A percentile compares a stretch with the other conserved stretches of the same genome.
Conservation (phyloP, 2,113 vertebrate species). For the Equus quagga region DNA sequence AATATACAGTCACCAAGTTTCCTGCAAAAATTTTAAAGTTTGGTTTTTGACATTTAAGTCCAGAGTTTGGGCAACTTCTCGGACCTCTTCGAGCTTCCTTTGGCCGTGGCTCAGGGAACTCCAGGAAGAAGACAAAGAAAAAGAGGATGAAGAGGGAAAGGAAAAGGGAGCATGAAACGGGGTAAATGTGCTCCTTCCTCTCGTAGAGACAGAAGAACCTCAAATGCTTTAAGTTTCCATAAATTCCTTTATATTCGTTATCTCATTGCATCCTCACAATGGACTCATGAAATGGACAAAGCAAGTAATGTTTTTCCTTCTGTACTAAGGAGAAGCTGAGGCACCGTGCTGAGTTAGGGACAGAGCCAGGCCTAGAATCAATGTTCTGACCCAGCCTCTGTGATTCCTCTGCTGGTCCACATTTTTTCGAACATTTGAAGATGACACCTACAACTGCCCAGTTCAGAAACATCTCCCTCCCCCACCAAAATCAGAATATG, state of each 20-base stretch:
- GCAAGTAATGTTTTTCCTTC: not conserved
- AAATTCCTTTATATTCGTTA: not conserved
- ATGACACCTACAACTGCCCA: not conserved
- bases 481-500: not conserved
- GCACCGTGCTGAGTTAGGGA: not conserved
- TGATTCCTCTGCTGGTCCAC: not conserved
- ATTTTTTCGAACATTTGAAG: not conserved
- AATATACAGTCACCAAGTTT: not conserved
- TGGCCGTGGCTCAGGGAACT: not conserved
- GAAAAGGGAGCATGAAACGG: not conserved
- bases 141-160: no score
- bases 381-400: not conserved
- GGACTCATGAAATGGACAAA: not conserved
- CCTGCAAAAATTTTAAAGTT: not conserved
- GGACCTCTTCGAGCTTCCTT: not conserved
- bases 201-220: not conserved
- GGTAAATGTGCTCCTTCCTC: not conserved
- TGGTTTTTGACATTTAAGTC: not conserved
- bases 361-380: not conserved
- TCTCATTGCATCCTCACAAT: not conserved
- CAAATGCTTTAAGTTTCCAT: not conserved
- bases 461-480: not conserved
- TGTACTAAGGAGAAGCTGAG: not conserved
- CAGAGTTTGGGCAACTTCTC: not conserved
- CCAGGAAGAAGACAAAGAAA: not conserved